Conservation (phyloP, 2,113 vertebrate genomes). For the Tetrao urogallus region DNA sequence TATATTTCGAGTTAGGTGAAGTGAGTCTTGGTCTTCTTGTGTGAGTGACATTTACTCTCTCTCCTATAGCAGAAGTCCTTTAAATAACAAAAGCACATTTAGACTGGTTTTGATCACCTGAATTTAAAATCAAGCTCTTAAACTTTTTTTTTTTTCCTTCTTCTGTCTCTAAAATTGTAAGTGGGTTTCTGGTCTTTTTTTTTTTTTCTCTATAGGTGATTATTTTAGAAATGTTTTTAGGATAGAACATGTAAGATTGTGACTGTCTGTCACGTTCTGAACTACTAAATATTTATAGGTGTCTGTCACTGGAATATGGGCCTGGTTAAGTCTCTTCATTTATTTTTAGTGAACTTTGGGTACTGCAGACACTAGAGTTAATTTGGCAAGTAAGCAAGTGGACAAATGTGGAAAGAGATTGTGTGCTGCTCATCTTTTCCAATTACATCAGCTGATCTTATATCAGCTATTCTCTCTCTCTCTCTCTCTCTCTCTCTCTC, state of each 20-base stretch:
- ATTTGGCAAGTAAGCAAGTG: constrained; percentile 30
- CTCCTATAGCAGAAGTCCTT: not conserved
- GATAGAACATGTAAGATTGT: not conserved
- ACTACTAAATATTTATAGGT: not conserved
- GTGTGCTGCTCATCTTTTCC: constrained; percentile 4
- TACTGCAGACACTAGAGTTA: not conserved
- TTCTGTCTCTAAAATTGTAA: not conserved
- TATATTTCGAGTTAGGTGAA: not conserved
- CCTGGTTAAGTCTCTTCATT: constrained; percentile 13
- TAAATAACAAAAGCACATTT: constrained; percentile 14
- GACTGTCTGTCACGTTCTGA: not conserved
- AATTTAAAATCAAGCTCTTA: not conserved
- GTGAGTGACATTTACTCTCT: constrained; percentile 4
- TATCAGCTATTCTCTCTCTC: not conserved
- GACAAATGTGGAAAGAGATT: constrained; percentile 8
- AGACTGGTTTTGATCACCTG: not conserved
- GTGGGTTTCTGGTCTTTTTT: not conserved
- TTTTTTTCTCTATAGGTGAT: not conserved
- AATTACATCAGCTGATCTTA: not conserved
- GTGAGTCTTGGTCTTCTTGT: not conserved
- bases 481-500: not conserved
- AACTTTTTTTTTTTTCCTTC: not conserved
- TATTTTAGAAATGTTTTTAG: not conserved
- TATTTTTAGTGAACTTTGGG: not conserved
- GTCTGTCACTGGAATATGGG: not conserved